These are phyloP conservation scores for Delia radicum DNA, from an alignment of 1,140 invertebrate species.

Conservation along the genomic window DNA sequence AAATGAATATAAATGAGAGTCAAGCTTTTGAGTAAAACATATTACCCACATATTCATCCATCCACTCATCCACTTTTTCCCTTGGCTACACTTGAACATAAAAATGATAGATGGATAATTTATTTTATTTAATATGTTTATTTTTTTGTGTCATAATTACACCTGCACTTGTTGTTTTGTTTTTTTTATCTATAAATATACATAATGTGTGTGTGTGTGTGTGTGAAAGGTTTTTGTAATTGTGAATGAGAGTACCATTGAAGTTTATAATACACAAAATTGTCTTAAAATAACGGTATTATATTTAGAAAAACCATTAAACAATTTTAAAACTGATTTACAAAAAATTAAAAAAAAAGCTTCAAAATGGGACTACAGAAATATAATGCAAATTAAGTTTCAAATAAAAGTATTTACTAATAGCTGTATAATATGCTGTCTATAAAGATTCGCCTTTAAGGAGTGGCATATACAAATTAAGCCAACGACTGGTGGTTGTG, in stretches of 20 bases:
- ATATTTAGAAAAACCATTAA: not conserved
- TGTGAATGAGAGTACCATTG: not conserved
- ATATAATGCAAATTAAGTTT: not conserved
- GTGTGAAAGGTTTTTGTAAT: not conserved
- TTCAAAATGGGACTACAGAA: no score
- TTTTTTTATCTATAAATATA: not conserved
- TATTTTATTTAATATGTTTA: not conserved
- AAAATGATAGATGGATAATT: not conserved
- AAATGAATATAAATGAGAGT: no score
- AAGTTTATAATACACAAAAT: not conserved
- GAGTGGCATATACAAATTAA: not conserved
- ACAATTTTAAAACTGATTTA: not conserved
- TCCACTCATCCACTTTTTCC: no score
- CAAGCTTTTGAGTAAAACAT: no score
- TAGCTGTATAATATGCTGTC: not conserved
- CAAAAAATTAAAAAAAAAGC: no score
- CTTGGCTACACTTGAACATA: no score
- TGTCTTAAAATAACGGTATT: not conserved
- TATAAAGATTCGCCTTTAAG: not conserved
- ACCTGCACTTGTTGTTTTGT: conserved; percentile 1
- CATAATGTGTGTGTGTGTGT: not conserved
- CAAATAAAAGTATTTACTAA: not conserved
- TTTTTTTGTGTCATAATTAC: not conserved
- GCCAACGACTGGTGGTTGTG: no score
- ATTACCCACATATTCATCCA: not conserved